phyloP scores from a whole-genome alignment of 2,113 vertebrate species.

The Amia ocellicauda region DNA sequence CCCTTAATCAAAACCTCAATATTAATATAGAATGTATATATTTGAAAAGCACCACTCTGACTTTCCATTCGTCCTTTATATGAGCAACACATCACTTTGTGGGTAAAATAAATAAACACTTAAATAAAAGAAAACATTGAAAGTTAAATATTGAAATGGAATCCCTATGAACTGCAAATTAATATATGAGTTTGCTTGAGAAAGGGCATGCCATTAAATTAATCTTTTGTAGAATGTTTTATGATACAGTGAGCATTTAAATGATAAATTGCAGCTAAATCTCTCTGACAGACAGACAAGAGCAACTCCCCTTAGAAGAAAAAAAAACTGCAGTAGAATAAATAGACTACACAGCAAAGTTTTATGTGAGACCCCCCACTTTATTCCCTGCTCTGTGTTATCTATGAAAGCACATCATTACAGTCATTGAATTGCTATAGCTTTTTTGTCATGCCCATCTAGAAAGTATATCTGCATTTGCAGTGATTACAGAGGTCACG shows the following conservation, averaged over 20 bases:
- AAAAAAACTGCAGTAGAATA: slow-evolving; percentile 9
- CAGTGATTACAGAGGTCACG: slow-evolving; percentile 61
- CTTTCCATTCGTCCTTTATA: too few relatives aligned
- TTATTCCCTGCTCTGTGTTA: slow-evolving; percentile 16
- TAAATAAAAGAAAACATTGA: too few relatives aligned
- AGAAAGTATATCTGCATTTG: slow-evolving; percentile 40
- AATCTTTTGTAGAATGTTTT: slow-evolving; percentile 22
- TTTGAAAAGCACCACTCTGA: too few relatives aligned
- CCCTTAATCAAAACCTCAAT: too few relatives aligned
- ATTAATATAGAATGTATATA: too few relatives aligned
- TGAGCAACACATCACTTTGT: too few relatives aligned
- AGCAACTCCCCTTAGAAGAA: not conserved
- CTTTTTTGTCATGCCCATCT: not conserved
- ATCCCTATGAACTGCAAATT: not conserved
- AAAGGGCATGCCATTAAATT: slow-evolving; percentile 25
- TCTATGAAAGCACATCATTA: slow-evolving; percentile 34
- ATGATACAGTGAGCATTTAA: slow-evolving; percentile 8
- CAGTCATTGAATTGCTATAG: slow-evolving; percentile 33
- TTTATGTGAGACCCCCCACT: slow-evolving; percentile 24
- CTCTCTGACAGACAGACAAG: slow-evolving; percentile 36
- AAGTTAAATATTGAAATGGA: too few relatives aligned
- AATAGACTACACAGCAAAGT: slow-evolving; percentile 37
- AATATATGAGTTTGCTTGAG: too few relatives aligned
- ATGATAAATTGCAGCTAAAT: slow-evolving; percentile 9
- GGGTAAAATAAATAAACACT: too few relatives aligned